phyloP scores from a whole-genome alignment of 2,113 vertebrate genomes.

The Gnathonemus longibarbis region DNA sequence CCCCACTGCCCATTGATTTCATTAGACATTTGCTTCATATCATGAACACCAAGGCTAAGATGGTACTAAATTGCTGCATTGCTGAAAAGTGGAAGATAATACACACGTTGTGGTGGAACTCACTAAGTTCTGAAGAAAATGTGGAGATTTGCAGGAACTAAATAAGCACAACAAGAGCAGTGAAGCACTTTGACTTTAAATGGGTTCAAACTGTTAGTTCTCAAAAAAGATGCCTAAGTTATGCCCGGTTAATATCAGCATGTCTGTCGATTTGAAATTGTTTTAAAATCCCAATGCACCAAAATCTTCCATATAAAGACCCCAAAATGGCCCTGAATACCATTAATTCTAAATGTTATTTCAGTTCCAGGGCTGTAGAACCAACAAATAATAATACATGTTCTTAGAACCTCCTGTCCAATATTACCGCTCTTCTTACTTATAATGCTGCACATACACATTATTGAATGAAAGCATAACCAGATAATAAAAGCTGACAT shows the following conservation, averaged over 20 bases:
- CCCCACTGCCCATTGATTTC: constrained; percentile 61
- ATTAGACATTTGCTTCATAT: constrained; percentile 59
- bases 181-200: neutral
- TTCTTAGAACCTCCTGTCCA: neutral
- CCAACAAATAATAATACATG: neutral
- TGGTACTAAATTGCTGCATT: neutral
- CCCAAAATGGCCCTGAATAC: neutral
- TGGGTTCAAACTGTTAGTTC: neutral
- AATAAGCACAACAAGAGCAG: neutral
- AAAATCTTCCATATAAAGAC: neutral
- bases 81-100: neutral
- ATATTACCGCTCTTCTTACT: constrained; percentile 36
- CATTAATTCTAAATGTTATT: neutral
- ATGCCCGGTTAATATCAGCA: neutral
- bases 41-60: constrained; percentile 46
- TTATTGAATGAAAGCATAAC: constrained; percentile 3
- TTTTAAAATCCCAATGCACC: neutral
- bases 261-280: neutral
- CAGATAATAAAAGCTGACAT: constrained; percentile 29
- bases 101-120: neutral
- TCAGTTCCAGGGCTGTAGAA: neutral
- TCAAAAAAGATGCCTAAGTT: neutral
- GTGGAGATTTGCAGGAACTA: neutral
- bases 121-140: neutral
- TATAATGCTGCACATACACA: constrained; percentile 31